Evolutionary conservation across 2,797 vertebrate species (phyloP), one percentile per base, ranked within the genome.

Genomic region (Loris lydekkerianus): DNA sequence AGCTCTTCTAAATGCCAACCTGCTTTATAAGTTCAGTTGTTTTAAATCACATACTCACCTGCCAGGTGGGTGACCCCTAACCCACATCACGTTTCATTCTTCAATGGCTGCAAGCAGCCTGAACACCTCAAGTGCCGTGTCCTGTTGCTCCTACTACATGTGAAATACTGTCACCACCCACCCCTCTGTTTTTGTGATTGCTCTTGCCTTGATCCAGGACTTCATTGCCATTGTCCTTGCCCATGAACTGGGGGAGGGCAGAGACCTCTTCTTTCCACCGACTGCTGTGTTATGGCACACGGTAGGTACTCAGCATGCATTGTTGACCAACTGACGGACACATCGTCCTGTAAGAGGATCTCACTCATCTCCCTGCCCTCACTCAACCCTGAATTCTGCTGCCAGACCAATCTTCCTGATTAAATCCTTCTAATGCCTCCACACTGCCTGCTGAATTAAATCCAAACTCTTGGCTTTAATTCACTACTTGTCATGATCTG

Each of bases 401-500:
- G 61, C 91, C 86, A 80, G 20, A 27, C 86, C 34, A 18, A 80
- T 87, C 80, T 85, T 94, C 75, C 37, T 80, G 78, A 86, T 83
- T 85, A 65, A 78, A 85, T 46, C 25, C 43, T 58, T 61, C 53
- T 27, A 61, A 78, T 86, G 80, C 67, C 17, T 76, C 75, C 77
- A 77, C 43, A 11, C 14, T 29, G 82, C 60, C 60, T 58, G 11
- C 5, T 20, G 67, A 93, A 72, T 40, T 46, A 82, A 87, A 65
- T 49, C 46, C 29, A 92, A n/a, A 63, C 23, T 21, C 31, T 81
- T 34, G 21, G 9, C 69, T 27, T 75, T 70, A 75, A 88, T 31
- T 84, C 61, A 37, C 43, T 53, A 73, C 60, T 29, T 84, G 40
- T 56, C 49, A 20, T 10, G 9, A 56, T 40, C 43, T 7, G 56